These are phyloP conservation scores for Nymphalis c-album DNA, from an alignment of 2,888 invertebrate species.

Conservation along the genomic window DNA sequence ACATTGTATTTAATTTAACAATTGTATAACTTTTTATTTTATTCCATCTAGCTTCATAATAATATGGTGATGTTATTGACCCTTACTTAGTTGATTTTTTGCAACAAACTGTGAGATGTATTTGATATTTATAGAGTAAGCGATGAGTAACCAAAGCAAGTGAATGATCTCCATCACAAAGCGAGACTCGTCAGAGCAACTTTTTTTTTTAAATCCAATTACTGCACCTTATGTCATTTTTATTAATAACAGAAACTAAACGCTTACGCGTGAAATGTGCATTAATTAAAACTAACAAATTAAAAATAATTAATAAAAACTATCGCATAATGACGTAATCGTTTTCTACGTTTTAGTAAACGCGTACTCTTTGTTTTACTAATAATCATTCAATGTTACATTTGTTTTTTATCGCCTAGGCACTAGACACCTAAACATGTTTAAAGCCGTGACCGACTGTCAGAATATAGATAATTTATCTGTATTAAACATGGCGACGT, in stretches of 20 bases:
- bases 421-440: constrained; percentile 3
- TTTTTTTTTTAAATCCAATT: constrained; percentile 35
- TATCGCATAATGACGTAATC: not conserved
- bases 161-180: constrained; percentile 42
- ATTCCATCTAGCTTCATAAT: constrained; percentile 14
- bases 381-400: not conserved
- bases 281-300: constrained; percentile 1
- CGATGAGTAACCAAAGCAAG: constrained; percentile 41
- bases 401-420: not conserved
- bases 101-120: constrained; percentile 38
- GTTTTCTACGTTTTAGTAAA: not conserved
- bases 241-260: constrained; percentile 29
- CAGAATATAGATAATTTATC: constrained; percentile 17
- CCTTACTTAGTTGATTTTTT: constrained; percentile 41
- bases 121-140: constrained; percentile 44
- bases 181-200: constrained; percentile 32
- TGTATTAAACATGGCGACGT: not conserved
- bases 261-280: not conserved
- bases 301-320: constrained; percentile 1
- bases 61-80: constrained; percentile 32
- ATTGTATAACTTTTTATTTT: not conserved
- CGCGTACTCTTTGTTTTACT: not conserved
- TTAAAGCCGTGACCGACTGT: constrained; percentile 21
- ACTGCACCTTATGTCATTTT: constrained; percentile 38
- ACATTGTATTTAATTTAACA: too few species aligned